Evolutionary conservation across 2,888 invertebrate species (phyloP), one percentile per base, ranked within the genome.

Genomic region (Drosophila leonis): DNA sequence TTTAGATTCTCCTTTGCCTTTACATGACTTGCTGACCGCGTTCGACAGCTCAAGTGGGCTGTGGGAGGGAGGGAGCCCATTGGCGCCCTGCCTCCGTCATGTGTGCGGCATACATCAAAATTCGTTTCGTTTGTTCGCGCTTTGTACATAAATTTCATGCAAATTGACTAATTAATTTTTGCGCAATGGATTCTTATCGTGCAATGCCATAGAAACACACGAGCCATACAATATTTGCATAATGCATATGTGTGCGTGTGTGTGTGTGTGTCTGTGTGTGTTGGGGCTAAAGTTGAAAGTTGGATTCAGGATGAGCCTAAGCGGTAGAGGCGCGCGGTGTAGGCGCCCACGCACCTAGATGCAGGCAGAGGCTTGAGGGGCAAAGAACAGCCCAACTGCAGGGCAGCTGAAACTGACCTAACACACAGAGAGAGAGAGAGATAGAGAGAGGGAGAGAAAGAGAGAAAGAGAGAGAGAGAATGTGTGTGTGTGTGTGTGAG

Each of bases 141-240:
- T 83, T 88, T 85, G 80, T 78, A 78, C 83, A 77, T 82, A 87
- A 87, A 91, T 88, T 86, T 87, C 85, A 91, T 90, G 91, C 83
- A 91, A 90, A 90, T 91, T 89, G 91, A 89, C 89, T 90, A 90
- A 90, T 90, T 90, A 90, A 89, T 91, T 87, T 90, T 75, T 81
- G 78, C 75, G 76, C 90, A 82, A 83, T 90, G 89, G 87, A 88
- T 90, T 87, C 82, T 90, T 88, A 90, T 90, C 89, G 90, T 76
- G 82, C 72, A 77, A 76, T 81, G 87, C 42, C 62, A 83, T 81
- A 71, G 70, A 83, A 69, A 72, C 54, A 65, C 69, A 72, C 52
- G 54, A 52, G 59, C 46, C 24, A 48, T 12, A 46, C 42, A 65
- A 72, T 72, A 84, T 84, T 84, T 84, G 88, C 88, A 84, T 84